Evolutionary conservation across 1,140 invertebrate species (phyloP).

Genomic region (Listronotus oregonensis): DNA sequence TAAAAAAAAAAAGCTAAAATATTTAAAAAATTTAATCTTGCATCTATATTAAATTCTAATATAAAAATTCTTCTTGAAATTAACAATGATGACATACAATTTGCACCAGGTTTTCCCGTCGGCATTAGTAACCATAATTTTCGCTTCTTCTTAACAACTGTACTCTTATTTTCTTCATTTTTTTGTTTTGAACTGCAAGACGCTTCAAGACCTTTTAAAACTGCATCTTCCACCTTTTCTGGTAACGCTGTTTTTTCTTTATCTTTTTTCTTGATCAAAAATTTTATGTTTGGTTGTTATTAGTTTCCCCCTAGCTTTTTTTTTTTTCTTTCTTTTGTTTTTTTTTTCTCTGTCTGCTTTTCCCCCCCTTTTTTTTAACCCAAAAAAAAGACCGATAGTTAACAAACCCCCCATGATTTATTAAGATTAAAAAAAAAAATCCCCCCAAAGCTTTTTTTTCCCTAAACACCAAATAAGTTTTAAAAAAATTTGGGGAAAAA

Average conservation of each 20-base stretch:
- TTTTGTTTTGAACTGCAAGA: conserved; percentile 57
- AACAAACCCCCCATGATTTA: too few relatives aligned
- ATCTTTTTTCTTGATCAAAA: conserved; percentile 79
- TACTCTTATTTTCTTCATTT: conserved; percentile 47
- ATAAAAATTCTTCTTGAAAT: too few relatives aligned
- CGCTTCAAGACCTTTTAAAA: conserved; percentile 75
- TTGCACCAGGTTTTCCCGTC: too few relatives aligned
- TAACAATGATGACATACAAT: too few relatives aligned
- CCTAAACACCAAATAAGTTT: too few relatives aligned
- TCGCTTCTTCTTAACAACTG: conserved; percentile 58
- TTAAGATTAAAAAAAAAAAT: too few relatives aligned
- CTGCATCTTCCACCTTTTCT: conserved; percentile 80
- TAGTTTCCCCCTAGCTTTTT: conserved; percentile 79
- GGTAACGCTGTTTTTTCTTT: conserved; percentile 74
- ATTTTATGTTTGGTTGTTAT: conserved; percentile 83
- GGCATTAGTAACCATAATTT: conserved; percentile 57
- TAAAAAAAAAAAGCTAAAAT: too few relatives aligned
- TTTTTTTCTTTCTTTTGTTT: conserved; percentile 74
- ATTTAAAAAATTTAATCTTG: too few relatives aligned
- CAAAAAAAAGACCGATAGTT: conserved; percentile 12
- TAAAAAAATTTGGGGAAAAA: too few relatives aligned
- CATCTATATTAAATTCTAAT: too few relatives aligned
- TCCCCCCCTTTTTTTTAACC: conserved; percentile 86
- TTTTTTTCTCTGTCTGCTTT: conserved; percentile 77
- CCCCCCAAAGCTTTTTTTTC: too few relatives aligned